These are phyloP conservation scores for Gastracanthus pulcherrimus DNA, from an alignment of 2,888 invertebrate genomes.

Conservation along the genomic window DNA sequence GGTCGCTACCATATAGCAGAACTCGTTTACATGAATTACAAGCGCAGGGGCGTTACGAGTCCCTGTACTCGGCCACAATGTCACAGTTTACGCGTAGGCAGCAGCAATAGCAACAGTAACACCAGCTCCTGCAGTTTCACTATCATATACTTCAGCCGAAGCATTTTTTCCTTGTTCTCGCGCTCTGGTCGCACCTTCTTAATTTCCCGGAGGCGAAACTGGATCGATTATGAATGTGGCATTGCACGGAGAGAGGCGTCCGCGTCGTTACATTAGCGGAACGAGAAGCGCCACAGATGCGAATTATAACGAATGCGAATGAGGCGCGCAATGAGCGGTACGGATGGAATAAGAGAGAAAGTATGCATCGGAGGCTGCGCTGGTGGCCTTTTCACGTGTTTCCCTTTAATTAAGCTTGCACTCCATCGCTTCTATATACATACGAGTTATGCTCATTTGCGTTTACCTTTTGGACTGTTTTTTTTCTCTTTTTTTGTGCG, in stretches of 20 bases:
- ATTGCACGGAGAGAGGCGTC: neutral
- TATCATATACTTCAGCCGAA: too few relatives aligned
- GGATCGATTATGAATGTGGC: slow-evolving; percentile 31
- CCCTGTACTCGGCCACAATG: slow-evolving; percentile 20
- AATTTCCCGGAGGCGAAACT: neutral
- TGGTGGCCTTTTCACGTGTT: neutral
- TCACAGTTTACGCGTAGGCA: neutral
- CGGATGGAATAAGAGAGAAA: neutral
- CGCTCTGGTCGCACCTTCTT: neutral
- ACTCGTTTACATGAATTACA: slow-evolving; percentile 21
- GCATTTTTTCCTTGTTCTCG: too few relatives aligned
- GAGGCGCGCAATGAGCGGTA: neutral
- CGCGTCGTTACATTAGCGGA: too few relatives aligned
- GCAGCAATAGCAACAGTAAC: too few relatives aligned
- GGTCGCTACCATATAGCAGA: too few relatives aligned
- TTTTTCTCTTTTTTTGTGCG: too few relatives aligned
- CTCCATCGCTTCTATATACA: too few relatives aligned
- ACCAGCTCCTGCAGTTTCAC: too few relatives aligned
- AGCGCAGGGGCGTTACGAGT: slow-evolving; percentile 14
- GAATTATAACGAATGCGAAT: neutral
- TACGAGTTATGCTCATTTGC: too few relatives aligned
- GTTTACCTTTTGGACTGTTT: too few relatives aligned
- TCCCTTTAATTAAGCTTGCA: neutral
- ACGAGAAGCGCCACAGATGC: neutral
- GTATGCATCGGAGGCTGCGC: neutral